These are phyloP conservation scores for Mus spretus DNA, from an alignment of 2,797 vertebrate species.

Conservation along the genomic window DNA sequence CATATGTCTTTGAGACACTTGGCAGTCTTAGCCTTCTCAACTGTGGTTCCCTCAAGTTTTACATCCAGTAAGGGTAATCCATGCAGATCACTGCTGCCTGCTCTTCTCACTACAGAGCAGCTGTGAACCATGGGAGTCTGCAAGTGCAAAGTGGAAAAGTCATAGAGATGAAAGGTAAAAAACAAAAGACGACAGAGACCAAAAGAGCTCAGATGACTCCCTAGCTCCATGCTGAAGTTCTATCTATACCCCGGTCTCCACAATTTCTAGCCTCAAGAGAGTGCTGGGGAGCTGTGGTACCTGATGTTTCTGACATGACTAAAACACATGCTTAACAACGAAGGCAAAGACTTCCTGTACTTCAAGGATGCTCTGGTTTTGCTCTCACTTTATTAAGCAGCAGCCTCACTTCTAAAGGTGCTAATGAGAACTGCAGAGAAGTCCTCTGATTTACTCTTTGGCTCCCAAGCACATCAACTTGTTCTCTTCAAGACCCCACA, in stretches of 20 bases:
- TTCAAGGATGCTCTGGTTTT: neutral
- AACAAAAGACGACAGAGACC: slow-evolving; percentile 73
- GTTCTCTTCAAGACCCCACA: neutral
- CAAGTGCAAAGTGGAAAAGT: neutral
- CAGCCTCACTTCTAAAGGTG: neutral
- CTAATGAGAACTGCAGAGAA: neutral
- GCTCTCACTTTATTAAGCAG: neutral
- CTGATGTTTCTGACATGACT: slow-evolving; percentile 71
- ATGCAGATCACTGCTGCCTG: neutral
- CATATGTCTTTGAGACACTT: neutral
- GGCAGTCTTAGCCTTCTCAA: neutral
- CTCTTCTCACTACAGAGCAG: neutral
- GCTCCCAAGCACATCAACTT: neutral
- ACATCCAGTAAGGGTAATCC: neutral
- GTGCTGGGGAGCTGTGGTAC: neutral
- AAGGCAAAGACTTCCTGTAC: slow-evolving; percentile 41
- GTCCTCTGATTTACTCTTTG: slow-evolving; percentile 15
- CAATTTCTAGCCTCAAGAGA: slow-evolving; percentile 27
- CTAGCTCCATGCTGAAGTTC: slow-evolving; percentile 56
- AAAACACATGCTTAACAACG: slow-evolving; percentile 63
- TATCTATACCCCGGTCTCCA: slow-evolving; percentile 73
- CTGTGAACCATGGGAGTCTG: neutral
- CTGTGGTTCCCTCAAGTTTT: slow-evolving; percentile 47
- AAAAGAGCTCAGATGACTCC: slow-evolving; percentile 9
- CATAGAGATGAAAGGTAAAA: slow-evolving; percentile 24